Base-by-base conservation (phyloP, 2,113 vertebrate genomes). In the Tetraodon nigroviridis region DNA sequence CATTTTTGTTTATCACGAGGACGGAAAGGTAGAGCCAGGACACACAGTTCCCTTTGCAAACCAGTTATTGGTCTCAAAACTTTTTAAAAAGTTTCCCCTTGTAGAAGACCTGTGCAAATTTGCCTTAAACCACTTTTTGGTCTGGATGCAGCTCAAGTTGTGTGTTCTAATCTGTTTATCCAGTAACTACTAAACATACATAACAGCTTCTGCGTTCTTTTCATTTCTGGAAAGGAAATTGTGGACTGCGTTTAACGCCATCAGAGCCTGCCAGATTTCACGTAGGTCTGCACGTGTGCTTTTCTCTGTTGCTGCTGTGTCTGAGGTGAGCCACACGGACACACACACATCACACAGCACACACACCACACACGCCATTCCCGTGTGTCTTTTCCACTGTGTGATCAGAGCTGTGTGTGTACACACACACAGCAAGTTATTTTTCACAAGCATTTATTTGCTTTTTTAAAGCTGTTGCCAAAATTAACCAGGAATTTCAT, bases 1-100 rank as follows among this genome's bases (percentile, higher is more conserved):
- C 61, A 93, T 99, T 81, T 99, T 99, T 51, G 88, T 98, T 17
- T 98, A 98, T 81, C 96, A 99, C 0, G 94, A 98, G 71, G 96
- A 99, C 13, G 94, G 94, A 61, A 98, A 98, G 95, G 97, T 98
- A 80, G 76, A 17, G 50, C 50, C 78, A 75, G 75, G 67, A 71
- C 41, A 58, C 24, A 0, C 17, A 3, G 27, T 20, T 55, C 24
- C 6, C 32, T 71, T 51, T 61, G 68, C 62, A 76, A 42, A 14
- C 60, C 6, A 14, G 4, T 37, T 15, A 45, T 16, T 11, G 18
- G 41, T 17, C 17, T 10, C 19, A 18, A n/a, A 47, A 47, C 46
- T 3, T 18, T 11, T 19, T 7, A 18, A 18, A 37, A 37, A 11
- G 8, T 37, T 37, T 11, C 32, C 8, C 32, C 32, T 37, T 37